phyloP scores from a whole-genome alignment of 2,888 invertebrate species.

The Tipula confusa region DNA sequence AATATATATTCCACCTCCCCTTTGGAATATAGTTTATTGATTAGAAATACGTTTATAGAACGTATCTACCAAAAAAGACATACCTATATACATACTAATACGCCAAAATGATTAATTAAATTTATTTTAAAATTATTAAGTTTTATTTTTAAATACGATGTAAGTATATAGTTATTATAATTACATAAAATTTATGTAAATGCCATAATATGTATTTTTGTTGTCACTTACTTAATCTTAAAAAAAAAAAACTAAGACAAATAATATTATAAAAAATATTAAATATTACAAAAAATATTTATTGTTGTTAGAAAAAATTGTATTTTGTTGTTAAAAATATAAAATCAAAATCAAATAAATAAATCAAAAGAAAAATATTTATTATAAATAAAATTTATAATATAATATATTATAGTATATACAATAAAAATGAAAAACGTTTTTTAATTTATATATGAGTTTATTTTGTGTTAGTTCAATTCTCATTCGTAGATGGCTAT shows the following conservation, averaged over 20 bases:
- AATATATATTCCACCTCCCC: neutral
- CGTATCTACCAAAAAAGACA: neutral
- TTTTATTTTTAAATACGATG: neutral
- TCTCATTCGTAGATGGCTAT: no score
- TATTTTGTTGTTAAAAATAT: conserved; percentile 12
- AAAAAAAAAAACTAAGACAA: neutral
- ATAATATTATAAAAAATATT: conserved; percentile 15
- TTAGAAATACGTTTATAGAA: neutral
- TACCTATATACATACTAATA: no score
- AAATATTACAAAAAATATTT: conserved; percentile 6
- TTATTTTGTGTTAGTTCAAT: no score
- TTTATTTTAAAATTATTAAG: neutral
- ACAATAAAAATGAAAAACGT: neutral
- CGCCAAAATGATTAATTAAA: neutral
- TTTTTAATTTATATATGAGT: no score
- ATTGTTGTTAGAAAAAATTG: conserved; percentile 9
- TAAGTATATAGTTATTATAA: neutral
- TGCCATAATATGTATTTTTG: neutral
- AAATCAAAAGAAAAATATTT: neutral
- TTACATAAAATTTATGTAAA: neutral
- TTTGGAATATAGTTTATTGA: conserved; percentile 3
- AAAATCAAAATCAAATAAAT: conserved; percentile 1
- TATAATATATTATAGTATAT: neutral
- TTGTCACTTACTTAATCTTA: neutral
- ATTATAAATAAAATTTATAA: neutral